These are phyloP conservation scores for Platysteira castanea DNA, from an alignment of 2,113 vertebrate species.

Conservation along the genomic window DNA sequence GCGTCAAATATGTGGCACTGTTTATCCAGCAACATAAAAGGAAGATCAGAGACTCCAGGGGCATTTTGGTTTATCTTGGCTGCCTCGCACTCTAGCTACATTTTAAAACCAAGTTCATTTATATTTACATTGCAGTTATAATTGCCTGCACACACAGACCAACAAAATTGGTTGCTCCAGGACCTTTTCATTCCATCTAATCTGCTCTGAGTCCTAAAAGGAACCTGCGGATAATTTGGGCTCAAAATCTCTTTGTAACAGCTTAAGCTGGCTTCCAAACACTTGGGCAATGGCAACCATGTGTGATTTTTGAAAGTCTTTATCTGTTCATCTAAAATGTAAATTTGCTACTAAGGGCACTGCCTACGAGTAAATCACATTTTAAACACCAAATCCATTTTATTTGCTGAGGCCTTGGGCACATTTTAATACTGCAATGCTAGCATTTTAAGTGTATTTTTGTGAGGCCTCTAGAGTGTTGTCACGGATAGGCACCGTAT, in stretches of 20 bases:
- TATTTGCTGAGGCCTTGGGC: conserved; percentile 1
- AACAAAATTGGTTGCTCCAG: neutral
- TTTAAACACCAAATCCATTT: conserved; percentile 30
- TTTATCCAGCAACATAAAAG: neutral
- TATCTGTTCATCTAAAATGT: neutral
- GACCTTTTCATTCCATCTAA: neutral
- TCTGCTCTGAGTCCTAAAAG: neutral
- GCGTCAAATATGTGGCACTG: neutral
- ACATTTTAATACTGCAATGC: conserved; percentile 57
- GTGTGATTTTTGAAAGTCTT: neutral
- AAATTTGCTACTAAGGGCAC: neutral
- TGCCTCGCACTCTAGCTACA: fast-evolving
- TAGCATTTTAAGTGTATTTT: conserved; percentile 66
- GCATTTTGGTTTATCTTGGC: neutral
- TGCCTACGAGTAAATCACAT: neutral
- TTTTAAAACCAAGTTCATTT: neutral
- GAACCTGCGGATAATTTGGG: neutral
- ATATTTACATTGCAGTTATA: neutral
- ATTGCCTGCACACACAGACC: neutral
- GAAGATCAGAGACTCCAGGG: neutral
- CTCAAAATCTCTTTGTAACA: neutral
- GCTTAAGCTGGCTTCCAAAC: neutral
- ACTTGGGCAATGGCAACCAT: neutral
- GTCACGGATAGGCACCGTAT: conserved; percentile 57
- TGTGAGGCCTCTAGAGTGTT: conserved; percentile 63